phyloP scores from a whole-genome alignment of 2,113 vertebrate genomes.

The Ursus arctos region DNA sequence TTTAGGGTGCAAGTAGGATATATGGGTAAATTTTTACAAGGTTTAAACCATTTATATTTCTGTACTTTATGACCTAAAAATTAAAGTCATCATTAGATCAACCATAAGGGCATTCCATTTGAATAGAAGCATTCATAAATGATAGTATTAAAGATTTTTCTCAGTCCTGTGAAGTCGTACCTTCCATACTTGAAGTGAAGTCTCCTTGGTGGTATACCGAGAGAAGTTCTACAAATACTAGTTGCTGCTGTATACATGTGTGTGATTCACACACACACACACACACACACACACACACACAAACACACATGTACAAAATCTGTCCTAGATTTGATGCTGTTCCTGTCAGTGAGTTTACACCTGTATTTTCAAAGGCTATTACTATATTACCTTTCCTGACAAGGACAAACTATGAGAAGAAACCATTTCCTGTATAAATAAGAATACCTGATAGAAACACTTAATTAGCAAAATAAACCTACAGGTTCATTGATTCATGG shows the following conservation, averaged over 20 bases:
- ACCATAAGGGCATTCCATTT: neutral
- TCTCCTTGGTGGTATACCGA: neutral
- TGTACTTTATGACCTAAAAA: neutral
- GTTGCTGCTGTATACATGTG: neutral
- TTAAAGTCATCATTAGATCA: constrained; percentile 27
- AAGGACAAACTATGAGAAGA: constrained; percentile 37
- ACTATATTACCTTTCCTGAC: neutral
- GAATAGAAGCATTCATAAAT: neutral
- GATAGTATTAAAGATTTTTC: neutral
- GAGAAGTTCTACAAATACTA: neutral
- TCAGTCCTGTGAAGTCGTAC: neutral
- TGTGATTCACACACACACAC: neutral
- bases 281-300: neutral
- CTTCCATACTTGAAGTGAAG: neutral
- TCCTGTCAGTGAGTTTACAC: neutral
- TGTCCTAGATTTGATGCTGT: constrained; percentile 10
- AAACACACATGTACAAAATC: neutral
- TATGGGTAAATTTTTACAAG: neutral
- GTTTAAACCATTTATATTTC: constrained; percentile 35
- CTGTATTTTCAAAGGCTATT: neutral
- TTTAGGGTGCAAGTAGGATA: neutral
- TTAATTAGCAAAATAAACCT: constrained; percentile 31
- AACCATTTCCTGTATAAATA: neutral
- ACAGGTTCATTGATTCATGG: neutral
- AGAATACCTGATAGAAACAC: constrained; percentile 38